Base-by-base conservation (phyloP, 2,113 vertebrate species). In the Romanogobio albipinnatus region DNA sequence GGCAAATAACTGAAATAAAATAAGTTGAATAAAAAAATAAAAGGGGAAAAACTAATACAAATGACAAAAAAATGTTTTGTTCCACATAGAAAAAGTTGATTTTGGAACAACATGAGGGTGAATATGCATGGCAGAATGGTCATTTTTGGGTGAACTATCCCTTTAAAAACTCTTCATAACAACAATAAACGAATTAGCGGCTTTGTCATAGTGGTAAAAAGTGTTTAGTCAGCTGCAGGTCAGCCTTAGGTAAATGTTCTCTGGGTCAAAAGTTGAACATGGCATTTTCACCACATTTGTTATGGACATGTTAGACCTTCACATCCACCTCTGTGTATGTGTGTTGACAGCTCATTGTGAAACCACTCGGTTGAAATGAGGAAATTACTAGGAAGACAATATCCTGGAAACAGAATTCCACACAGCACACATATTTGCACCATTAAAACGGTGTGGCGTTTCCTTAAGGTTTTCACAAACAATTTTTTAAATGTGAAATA, bases 381-480 rank as follows among this genome's bases (percentile, higher is more conserved):
- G 86, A 85, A 87, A 87, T 85, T 87, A 83, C 84, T 78, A 62
- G 53, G 58, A 82, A 74, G 80, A 56, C 80, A 73, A 78, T 39
- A 85, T 85, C 87, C 80, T 86, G 81, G 84, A 83, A 88, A 75
- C 62, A 83, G 62, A 61, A 85, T 88, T 85, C 81, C 84, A 83
- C 75, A 68, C 56, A 62, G 33, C 62, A 36, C 82, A 51, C 39
- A 82, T 17, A 49, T 39, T 85, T 76, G 49, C 62, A 70, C 26
- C 39, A 64, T 49, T 33, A 78, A 66, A 78, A 64, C 0, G 26
- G 49, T 82, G 56, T 79, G 58, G 22, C 59, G 45, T 76, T 85
- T 88, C 76, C 56, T 47, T 29, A 49, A 84, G 81, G 11, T 70
- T 80, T 82, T 71, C 80, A 82, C 66, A 70, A 56, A n/a, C 8